phyloP scores from a whole-genome alignment of 2,797 vertebrate genomes.

The Steatocranus sp. region DNA sequence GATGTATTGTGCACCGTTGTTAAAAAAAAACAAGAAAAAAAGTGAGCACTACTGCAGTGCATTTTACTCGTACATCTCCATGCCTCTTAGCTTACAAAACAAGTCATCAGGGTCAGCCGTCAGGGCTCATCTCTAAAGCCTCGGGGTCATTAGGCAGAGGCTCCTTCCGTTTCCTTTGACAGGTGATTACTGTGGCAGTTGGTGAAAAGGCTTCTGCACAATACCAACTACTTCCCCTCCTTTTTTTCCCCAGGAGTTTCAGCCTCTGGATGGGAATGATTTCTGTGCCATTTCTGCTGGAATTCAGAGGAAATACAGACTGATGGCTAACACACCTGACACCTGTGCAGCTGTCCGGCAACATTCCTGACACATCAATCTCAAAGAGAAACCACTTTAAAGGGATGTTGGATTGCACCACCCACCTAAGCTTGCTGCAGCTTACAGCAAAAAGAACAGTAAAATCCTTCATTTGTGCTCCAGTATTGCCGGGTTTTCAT shows the following conservation, averaged over 20 bases:
- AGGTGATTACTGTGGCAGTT: constrained; percentile 45
- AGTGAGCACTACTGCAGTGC: not conserved
- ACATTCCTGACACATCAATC: constrained; percentile 22
- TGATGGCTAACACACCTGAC: constrained; percentile 57
- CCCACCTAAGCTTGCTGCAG: not conserved
- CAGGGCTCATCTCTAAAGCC: constrained; percentile 32
- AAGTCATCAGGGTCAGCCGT: constrained; percentile 47
- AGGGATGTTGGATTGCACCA: not conserved
- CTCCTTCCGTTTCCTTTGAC: constrained; percentile 63
- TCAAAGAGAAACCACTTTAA: not conserved
- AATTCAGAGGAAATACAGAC: constrained; percentile 20
- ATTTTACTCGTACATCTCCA: not conserved
- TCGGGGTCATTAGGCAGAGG: constrained; percentile 41
- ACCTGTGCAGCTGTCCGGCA: constrained; percentile 49
- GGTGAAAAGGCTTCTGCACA: constrained; percentile 36
- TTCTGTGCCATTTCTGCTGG: not conserved
- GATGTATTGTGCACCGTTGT: constrained; percentile 19
- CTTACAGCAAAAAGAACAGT: not conserved
- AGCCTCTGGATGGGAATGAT: constrained; percentile 15
- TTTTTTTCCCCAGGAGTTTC: not conserved
- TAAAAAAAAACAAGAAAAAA: not conserved
- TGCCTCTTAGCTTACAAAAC: constrained; percentile 61
- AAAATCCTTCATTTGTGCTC: not conserved
- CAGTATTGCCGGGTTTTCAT: not conserved
- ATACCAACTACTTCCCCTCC: constrained; percentile 30